phyloP scores from a whole-genome alignment of 2,797 vertebrate genomes.

The Acanthornis magna region DNA sequence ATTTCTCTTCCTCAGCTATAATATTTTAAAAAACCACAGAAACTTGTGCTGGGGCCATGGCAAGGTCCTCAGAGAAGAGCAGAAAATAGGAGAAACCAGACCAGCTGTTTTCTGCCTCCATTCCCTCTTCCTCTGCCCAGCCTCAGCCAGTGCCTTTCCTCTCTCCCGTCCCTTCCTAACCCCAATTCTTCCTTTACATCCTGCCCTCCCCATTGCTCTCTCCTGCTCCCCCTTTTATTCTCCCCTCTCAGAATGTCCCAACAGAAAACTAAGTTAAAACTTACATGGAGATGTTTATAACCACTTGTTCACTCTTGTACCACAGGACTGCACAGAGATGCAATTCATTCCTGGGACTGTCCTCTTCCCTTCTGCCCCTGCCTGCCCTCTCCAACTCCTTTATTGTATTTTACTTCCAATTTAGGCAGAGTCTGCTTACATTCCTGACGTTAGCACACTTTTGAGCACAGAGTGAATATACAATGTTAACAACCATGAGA shows the following conservation, averaged over 20 bases:
- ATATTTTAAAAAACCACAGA: not conserved
- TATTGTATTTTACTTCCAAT: not conserved
- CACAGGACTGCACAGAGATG: not conserved
- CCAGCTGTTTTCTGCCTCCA: not conserved
- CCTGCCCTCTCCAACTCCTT: accelerated
- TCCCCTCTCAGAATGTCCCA: not conserved
- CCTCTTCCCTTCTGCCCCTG: not conserved
- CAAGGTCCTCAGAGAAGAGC: not conserved
- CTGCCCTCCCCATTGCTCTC: accelerated
- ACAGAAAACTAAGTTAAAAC: not conserved
- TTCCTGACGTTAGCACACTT: not conserved
- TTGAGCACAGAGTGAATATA: not conserved
- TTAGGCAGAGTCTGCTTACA: not conserved
- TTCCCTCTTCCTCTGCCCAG: not conserved
- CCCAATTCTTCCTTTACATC: not conserved
- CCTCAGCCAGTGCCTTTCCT: not conserved
- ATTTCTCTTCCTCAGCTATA: not conserved
- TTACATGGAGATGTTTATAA: not conserved
- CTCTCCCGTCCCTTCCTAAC: not conserved
- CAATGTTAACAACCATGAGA: not conserved
- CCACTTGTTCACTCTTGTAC: not conserved
- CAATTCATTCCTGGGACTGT: not conserved
- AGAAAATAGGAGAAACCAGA: not conserved
- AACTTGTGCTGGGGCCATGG: accelerated
- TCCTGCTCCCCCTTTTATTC: not conserved